Base-by-base conservation (phyloP, 1,140 invertebrate genomes). In the Choristoneura fumiferana region DNA sequence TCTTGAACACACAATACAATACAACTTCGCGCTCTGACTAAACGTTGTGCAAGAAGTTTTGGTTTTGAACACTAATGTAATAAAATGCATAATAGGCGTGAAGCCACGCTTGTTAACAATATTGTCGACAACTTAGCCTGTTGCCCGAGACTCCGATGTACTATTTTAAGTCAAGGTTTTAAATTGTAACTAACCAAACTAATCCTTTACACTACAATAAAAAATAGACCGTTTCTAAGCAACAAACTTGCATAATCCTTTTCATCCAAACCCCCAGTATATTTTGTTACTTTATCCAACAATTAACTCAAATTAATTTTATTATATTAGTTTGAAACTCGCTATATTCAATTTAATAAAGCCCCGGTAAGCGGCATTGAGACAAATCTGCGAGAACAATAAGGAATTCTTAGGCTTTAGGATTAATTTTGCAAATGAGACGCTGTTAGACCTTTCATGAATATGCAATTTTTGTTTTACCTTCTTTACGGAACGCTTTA, bases 341-440 rank as follows among this genome's bases (percentile, higher is more conserved):
- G 52, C 52, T 54, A 12, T 54, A 18, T 34, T 13, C 15, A 54
- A 54, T 34, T 34, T 34, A 54, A 54, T 54, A 49, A 49, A 29
- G 52, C 34, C 33, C 18, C 29, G 33, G 33, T 54, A 34, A 36
- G 33, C 34, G 12, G 29, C 12, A 29, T n/a, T n/a, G n/a, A 35
- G 33, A 49, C 43, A 49, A 49, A 49, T 54, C 52, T 62, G 43
- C 54, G 37, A 36, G 35, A 58, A 43, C 43, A 38, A 13, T 54
- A 52, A 58, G 55, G 37, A 53, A 57, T 59, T 60, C 62, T 63
- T 59, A 56, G 62, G 57, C 40, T 58, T 57, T 15, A 15, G 59
- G 40, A 61, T 65, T 58, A 61, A 65, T 58, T 61, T 65, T 52
- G 60, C 60, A 59, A 66, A 66, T 66, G 57, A 66, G 64, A 33